Evolutionary conservation across 2,113 vertebrate species (phyloP), one percentile per base, ranked within the genome.

Genomic region (Gambusia holbrooki): DNA sequence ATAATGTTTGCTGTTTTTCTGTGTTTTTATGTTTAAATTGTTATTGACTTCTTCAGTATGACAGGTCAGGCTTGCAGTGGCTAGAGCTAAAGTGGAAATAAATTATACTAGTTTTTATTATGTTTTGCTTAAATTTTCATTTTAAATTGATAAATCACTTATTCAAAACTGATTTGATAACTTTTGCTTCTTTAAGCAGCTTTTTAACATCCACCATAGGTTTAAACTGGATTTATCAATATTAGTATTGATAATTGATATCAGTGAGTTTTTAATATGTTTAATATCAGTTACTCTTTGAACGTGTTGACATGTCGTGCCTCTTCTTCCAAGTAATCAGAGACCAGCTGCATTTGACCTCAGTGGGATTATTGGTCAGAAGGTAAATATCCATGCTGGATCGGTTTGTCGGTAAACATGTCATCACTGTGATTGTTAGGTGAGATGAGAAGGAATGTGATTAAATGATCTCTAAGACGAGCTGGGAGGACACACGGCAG

Each of bases 381-480:
- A 81, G 67, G 74, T 78, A 60, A 84, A 80, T 66, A 76, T 81
- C 35, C 81, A 72, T 58, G 33, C 28, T 73, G 17, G 17, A 73
- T 74, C 69, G 51, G 58, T 86, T 69, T 5, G 30, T 15, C 48
- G 40, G 33, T 64, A 73, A 80, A 85, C 72, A 69, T 73, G 65
- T 83, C 42, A 33, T 71, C 5, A 13, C 40, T 0, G 19, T 68
- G 65, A 68, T 76, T 70, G 54, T 66, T 62, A 48, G 17, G 17
- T 14, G 5, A 71, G 62, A 82, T 71, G 70, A 63, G 27, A 6
- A 27, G 9, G n/a, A 62, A 42, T 74, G 35, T 60, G 62, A 76
- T 17, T 17, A 69, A 84, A 58, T 15, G 0, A 25, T 72, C 79
- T 83, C 58, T 37, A 81, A 69, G 69, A 76, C 28, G 65, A 62